Percentiles rank a stretch among this genome's conserved stretches.
These are phyloP conservation scores for Mus minutoides DNA, from an alignment of 2,797 vertebrate genomes.

Conservation along the genomic window DNA sequence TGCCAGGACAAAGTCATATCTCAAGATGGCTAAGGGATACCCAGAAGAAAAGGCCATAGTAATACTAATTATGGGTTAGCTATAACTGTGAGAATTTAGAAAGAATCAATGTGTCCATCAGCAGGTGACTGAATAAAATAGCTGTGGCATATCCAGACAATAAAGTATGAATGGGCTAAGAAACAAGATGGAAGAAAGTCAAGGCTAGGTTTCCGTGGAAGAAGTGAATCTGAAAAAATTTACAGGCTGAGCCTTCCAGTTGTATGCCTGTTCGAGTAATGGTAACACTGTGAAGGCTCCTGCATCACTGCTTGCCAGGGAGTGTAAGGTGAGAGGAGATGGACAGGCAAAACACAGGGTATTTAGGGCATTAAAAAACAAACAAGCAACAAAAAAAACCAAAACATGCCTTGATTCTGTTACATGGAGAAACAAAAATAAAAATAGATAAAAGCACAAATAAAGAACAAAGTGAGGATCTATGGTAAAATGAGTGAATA, in stretches of 20 bases:
- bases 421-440: neutral
- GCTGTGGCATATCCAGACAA: neutral
- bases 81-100: neutral
- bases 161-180: neutral
- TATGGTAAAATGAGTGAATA: neutral
- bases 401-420: neutral
- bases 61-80: neutral
- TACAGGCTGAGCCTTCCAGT: neutral
- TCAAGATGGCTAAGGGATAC: neutral
- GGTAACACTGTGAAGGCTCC: neutral
- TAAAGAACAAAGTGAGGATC: neutral
- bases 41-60: neutral
- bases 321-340: neutral
- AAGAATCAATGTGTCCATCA: neutral
- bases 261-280: neutral
- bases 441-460: neutral
- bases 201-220: neutral
- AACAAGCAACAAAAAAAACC: neutral
- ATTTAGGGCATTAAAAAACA: neutral
- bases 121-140: neutral
- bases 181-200: neutral
- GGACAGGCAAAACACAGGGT: neutral
- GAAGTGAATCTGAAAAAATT: neutral
- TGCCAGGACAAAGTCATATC: neutral
- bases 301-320: neutral